Conservation (phyloP, 2,797 vertebrate species). For the Sebastes taczanowskii region DNA sequence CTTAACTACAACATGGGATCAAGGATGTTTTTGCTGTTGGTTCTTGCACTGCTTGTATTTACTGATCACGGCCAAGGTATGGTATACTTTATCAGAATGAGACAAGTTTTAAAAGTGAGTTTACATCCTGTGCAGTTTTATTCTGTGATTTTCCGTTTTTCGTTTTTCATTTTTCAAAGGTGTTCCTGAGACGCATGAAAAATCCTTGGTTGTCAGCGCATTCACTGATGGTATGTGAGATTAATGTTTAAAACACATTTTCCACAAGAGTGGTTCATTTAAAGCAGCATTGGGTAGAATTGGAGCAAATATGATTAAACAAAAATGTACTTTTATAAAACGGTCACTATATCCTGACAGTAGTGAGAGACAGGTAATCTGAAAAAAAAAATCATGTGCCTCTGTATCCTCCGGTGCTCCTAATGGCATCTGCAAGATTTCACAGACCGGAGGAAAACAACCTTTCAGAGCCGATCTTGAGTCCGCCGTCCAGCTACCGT, state of each 20-base stretch:
- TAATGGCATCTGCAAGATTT: no score
- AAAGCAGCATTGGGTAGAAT: neutral
- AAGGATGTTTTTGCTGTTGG: conserved; percentile 39
- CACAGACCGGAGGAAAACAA: no score
- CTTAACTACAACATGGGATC: conserved; percentile 49
- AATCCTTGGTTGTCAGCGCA: neutral
- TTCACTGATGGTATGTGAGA: conserved; percentile 24
- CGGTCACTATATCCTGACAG: no score
- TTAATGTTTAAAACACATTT: neutral
- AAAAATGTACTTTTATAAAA: no score
- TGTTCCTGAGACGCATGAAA: conserved; percentile 14
- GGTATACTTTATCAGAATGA: neutral
- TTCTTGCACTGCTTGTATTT: conserved; percentile 41
- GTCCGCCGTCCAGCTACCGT: no score
- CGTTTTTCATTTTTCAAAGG: conserved; percentile 37
- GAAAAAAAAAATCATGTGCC: no score
- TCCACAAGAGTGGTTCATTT: neutral
- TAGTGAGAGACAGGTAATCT: no score
- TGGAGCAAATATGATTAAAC: no score
- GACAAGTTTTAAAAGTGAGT: neutral
- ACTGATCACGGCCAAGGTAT: conserved; percentile 70
- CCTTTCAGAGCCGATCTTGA: no score
- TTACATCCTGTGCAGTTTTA: neutral
- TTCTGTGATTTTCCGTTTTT: neutral
- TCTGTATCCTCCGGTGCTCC: no score